These are phyloP conservation scores for Cheilosia impressa DNA, from an alignment of 2,888 invertebrate species.

Conservation along the genomic window DNA sequence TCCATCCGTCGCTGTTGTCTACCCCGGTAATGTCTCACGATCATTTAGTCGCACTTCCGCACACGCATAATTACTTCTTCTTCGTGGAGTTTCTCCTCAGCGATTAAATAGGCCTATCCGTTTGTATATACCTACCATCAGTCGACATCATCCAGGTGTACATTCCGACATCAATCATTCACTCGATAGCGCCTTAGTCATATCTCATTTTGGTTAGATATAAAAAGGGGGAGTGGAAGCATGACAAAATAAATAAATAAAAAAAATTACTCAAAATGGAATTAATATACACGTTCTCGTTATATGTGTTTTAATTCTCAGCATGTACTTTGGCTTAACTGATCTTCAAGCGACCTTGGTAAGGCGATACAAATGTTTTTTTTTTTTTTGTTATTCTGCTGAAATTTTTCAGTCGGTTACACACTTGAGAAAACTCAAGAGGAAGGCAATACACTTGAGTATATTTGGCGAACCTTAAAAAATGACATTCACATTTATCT, in stretches of 20 bases:
- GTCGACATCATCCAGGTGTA: slow-evolving; percentile 61
- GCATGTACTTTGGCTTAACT: slow-evolving; percentile 60
- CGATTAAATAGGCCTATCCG: slow-evolving; percentile 48
- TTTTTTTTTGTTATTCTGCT: background rate
- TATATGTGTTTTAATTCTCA: slow-evolving; percentile 62
- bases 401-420: slow-evolving; percentile 18
- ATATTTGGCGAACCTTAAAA: slow-evolving; percentile 38
- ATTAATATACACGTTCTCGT: slow-evolving; percentile 56
- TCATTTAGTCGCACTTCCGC: slow-evolving; percentile 28
- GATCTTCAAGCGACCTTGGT: slow-evolving; percentile 65
- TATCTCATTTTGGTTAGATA: slow-evolving; percentile 18
- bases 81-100: background rate
- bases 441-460: slow-evolving; percentile 39
- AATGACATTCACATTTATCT: slow-evolving; percentile 50
- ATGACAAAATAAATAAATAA: slow-evolving; percentile 42
- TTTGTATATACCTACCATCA: slow-evolving; percentile 22
- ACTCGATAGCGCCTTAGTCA: slow-evolving; percentile 29
- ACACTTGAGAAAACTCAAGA: slow-evolving; percentile 29
- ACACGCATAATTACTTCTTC: slow-evolving; percentile 15
- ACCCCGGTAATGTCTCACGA: slow-evolving; percentile 1
- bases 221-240: slow-evolving; percentile 36
- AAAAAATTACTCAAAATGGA: slow-evolving; percentile 43
- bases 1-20: background rate
- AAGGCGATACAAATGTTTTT: slow-evolving; percentile 3
- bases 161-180: slow-evolving; percentile 41